These are phyloP conservation scores for Microctenopoma steveboyesi DNA, from an alignment of 2,797 vertebrate species.

Conservation along the genomic window DNA sequence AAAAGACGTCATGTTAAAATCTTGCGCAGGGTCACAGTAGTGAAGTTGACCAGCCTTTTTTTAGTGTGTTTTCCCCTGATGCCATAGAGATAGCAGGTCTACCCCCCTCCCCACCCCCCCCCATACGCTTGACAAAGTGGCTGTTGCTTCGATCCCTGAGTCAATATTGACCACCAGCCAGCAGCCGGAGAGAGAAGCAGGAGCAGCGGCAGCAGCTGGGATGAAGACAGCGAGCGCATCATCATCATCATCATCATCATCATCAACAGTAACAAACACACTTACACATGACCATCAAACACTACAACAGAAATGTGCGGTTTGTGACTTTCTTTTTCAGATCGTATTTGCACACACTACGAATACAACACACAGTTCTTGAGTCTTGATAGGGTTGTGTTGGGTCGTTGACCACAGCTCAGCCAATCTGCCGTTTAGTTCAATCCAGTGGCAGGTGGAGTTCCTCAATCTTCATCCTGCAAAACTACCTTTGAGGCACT, in stretches of 20 bases:
- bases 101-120: background rate
- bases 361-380: no score
- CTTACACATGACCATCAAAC: background rate
- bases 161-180: conserved; percentile 81
- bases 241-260: conserved; percentile 27
- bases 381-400: no score
- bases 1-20: background rate
- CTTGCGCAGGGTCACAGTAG: background rate
- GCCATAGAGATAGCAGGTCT: conserved; percentile 63
- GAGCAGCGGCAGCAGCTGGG: conserved; percentile 44
- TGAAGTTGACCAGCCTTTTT: conserved; percentile 12
- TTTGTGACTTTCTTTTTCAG: background rate
- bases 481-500: no score
- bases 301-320: background rate
- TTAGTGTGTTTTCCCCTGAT: conserved; percentile 65
- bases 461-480: no score
- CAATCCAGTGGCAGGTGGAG: no score
- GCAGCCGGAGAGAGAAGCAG: conserved; percentile 42
- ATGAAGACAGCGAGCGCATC: conserved; percentile 36
- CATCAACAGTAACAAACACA: conserved; percentile 4
- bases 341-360: no score
- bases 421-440: no score
- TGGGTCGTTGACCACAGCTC: no score
- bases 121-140: conserved; percentile 71
- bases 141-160: conserved; percentile 77